Percentiles rank a stretch among this genome's conserved stretches.
These are phyloP conservation scores for Morone chrysops DNA, from an alignment of 2,113 vertebrate species.

Conservation along the genomic window DNA sequence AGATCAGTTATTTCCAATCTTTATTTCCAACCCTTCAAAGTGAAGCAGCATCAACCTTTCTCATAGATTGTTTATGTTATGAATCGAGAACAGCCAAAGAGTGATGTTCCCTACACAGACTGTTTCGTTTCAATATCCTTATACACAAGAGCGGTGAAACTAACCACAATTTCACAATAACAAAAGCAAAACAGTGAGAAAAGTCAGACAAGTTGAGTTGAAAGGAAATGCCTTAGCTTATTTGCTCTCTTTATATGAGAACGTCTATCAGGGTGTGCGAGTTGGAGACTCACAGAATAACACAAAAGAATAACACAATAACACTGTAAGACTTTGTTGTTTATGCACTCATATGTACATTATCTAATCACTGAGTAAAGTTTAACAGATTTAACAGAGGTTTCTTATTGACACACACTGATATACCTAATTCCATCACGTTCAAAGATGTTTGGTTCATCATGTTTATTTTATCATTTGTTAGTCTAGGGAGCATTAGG, in stretches of 20 bases:
- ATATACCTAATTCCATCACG: constrained; percentile 23
- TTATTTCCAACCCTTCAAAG: not conserved
- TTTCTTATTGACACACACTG: constrained; percentile 19
- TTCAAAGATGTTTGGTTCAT: constrained; percentile 36
- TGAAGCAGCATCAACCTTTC: not conserved
- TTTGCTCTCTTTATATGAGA: not conserved
- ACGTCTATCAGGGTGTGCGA: too few species aligned
- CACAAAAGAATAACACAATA: not conserved
- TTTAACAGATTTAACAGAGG: constrained; percentile 5
- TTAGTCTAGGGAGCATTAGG: constrained; percentile 12
- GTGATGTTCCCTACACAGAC: too few species aligned
- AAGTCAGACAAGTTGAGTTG: not conserved
- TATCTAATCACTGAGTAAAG: not conserved
- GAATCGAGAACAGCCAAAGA: too few species aligned
- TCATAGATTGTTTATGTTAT: not conserved
- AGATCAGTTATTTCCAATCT: not conserved
- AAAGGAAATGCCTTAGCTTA: not conserved
- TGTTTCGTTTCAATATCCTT: not conserved
- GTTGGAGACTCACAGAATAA: not conserved
- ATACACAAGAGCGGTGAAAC: not conserved
- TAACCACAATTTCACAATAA: not conserved
- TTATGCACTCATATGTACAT: not conserved
- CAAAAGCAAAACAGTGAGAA: not conserved
- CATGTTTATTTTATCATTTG: constrained; percentile 37
- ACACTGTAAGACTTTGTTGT: not conserved